Percentiles rank a stretch among this genome's conserved stretches.
These are phyloP conservation scores for Brachyhypopomus gauderio DNA, from an alignment of 2,113 vertebrate genomes.

Conservation along the genomic window DNA sequence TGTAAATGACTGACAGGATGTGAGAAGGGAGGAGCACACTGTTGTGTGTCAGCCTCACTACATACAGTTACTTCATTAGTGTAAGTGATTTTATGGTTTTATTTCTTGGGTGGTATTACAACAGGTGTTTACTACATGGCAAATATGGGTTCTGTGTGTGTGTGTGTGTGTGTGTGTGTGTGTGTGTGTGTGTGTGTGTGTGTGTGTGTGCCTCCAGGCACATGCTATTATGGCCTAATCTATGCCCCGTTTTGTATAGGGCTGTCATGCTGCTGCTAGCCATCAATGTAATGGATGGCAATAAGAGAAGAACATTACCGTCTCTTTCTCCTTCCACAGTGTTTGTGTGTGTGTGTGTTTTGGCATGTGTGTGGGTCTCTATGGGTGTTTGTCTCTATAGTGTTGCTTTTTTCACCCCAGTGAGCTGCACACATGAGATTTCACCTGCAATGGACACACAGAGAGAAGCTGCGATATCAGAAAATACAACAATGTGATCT, in stretches of 20 bases:
- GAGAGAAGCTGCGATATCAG: not conserved
- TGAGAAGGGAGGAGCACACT: too few relatives aligned
- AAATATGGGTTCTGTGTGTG: not conserved
- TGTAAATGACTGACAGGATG: too few relatives aligned
- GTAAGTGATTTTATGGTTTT: not conserved
- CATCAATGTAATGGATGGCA: constrained; percentile 33
- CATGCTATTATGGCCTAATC: constrained; percentile 25
- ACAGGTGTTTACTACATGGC: not conserved
- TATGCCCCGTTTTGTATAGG: constrained; percentile 13
- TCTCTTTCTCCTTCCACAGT: not conserved
- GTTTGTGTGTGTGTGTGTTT: not conserved
- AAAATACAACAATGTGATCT: not conserved
- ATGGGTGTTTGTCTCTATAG: not conserved
- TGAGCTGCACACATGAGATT: not conserved
- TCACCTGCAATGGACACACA: not conserved
- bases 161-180: constrained; percentile 35
- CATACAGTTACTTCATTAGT: not conserved
- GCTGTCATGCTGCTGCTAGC: constrained; percentile 12
- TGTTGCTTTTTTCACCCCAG: not conserved
- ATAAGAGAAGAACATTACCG: constrained; percentile 12
- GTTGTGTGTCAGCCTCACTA: too few relatives aligned
- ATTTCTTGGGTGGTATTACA: not conserved
- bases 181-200: constrained; percentile 14
- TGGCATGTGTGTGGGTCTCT: not conserved
- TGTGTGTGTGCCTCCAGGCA: not conserved